Conservation (phyloP, 2,888 invertebrate genomes). For the Auanema freiburgensis region DNA sequence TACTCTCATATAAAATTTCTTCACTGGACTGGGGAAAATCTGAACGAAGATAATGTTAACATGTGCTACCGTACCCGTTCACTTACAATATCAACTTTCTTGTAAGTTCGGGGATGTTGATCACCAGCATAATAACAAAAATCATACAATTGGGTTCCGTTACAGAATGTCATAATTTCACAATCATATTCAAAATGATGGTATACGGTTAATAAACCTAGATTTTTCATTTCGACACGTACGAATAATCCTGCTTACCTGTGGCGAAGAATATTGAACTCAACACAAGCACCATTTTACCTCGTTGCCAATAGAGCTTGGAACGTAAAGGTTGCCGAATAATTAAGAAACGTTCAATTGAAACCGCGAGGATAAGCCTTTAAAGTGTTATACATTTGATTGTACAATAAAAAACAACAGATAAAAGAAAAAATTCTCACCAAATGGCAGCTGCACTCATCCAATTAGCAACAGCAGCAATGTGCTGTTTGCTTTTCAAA, state of each 20-base stretch:
- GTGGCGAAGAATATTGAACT: slow-evolving; percentile 53
- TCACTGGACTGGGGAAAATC: slow-evolving; percentile 31
- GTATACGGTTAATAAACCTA: slow-evolving; percentile 51
- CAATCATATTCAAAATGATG: slow-evolving; percentile 63
- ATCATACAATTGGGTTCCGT: slow-evolving; percentile 54
- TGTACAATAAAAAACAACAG: no score
- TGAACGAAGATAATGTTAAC: not conserved
- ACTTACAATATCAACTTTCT: not conserved
- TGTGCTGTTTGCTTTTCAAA: slow-evolving; percentile 52
- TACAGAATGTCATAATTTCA: slow-evolving; percentile 55
- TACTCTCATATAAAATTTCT: slow-evolving; percentile 37
- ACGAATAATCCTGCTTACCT: slow-evolving; percentile 24
- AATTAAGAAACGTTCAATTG: slow-evolving; percentile 57
- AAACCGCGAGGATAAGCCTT: slow-evolving; percentile 62
- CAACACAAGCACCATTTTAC: slow-evolving; percentile 46
- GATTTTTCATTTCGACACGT: not conserved
- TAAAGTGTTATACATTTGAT: slow-evolving; percentile 17
- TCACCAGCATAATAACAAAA: slow-evolving; percentile 57
- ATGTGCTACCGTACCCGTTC: not conserved
- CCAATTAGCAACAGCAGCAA: slow-evolving; percentile 62
- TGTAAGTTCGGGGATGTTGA: slow-evolving; percentile 27
- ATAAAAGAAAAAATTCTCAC: slow-evolving; percentile 25
- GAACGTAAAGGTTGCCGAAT: slow-evolving; percentile 56
- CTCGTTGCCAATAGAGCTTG: slow-evolving; percentile 58
- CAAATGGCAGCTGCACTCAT: slow-evolving; percentile 62